Conservation (phyloP, 1,140 invertebrate genomes). For the Harpegnathos saltator region DNA sequence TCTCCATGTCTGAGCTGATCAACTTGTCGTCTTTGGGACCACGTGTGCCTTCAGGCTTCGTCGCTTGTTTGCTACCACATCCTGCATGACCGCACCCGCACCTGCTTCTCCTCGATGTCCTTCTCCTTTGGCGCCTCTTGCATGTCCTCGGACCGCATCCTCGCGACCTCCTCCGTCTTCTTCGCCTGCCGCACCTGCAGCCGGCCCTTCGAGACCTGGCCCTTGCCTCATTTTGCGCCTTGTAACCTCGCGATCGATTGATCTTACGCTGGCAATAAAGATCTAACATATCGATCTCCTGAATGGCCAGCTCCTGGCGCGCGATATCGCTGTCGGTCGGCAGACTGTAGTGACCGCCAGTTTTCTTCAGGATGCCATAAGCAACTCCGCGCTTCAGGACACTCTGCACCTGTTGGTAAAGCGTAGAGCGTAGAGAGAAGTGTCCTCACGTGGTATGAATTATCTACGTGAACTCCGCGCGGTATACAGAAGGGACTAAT, state of each 20-base stretch:
- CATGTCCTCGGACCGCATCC: constrained; percentile 7
- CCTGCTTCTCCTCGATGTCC: background rate
- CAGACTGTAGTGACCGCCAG: constrained; percentile 66
- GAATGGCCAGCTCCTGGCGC: constrained; percentile 67
- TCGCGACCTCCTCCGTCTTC: background rate
- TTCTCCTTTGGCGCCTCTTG: background rate
- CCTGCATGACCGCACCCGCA: background rate
- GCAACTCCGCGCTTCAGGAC: constrained; percentile 74
- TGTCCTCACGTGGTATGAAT: background rate
- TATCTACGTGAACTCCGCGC: no score
- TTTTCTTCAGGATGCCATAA: constrained; percentile 73
- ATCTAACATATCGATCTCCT: constrained; percentile 74
- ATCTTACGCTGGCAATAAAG: constrained; percentile 50
- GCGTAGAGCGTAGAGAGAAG: no score
- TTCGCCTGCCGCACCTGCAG: background rate
- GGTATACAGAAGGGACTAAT: no score
- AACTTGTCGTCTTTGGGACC: background rate
- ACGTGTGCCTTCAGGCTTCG: background rate
- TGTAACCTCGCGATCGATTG: constrained; percentile 41
- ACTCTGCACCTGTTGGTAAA: constrained; percentile 66
- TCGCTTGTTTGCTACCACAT: background rate
- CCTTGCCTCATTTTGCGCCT: constrained; percentile 12
- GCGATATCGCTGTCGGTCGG: constrained; percentile 61
- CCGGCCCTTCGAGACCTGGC: background rate
- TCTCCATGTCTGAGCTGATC: background rate